A percentile compares a stretch with the other conserved stretches of the same genome.
These are phyloP conservation scores for Drosophila athabasca DNA, from an alignment of 1,140 invertebrate genomes.

Conservation along the genomic window DNA sequence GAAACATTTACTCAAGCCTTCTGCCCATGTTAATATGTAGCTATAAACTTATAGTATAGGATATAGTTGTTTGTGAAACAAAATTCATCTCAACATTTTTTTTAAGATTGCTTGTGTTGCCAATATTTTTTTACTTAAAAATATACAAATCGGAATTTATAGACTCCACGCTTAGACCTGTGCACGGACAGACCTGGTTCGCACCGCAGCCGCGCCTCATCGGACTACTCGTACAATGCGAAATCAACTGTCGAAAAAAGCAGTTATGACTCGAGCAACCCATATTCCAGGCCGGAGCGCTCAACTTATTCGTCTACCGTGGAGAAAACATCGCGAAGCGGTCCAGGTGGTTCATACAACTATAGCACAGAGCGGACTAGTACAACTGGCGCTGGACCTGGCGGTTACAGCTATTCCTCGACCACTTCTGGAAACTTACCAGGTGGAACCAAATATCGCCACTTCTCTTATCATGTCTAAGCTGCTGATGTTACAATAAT, in stretches of 20 bases:
- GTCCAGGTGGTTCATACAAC: conserved; percentile 87
- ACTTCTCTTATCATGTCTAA: conserved; percentile 93
- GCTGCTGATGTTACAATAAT: conserved; percentile 10
- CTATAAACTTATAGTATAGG: too few species aligned
- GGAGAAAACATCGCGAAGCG: conserved; percentile 87
- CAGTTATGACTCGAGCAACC: conserved; percentile 85
- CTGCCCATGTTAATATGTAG: too few species aligned
- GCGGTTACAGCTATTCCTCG: conserved; percentile 92
- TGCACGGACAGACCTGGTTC: conserved; percentile 90
- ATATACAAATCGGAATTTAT: conserved; percentile 84
- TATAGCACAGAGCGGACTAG: conserved; percentile 90
- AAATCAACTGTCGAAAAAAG: conserved; percentile 85
- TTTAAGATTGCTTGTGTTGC: conserved; percentile 60
- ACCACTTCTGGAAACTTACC: conserved; percentile 90
- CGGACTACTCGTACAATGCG: conserved; percentile 93
- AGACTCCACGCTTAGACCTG: conserved; percentile 93
- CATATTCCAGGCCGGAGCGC: conserved; percentile 86
- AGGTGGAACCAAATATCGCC: conserved; percentile 91
- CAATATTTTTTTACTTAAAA: conserved; percentile 64
- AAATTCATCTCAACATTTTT: not conserved
- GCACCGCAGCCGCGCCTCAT: conserved; percentile 84
- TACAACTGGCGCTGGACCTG: conserved; percentile 88
- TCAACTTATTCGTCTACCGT: conserved; percentile 87
- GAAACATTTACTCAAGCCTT: too few species aligned
- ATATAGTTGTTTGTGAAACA: too few species aligned